Evolutionary conservation across 2,888 invertebrate species (phyloP), one percentile per base, ranked within the genome.

Genomic region (Acholoe squamosa): DNA sequence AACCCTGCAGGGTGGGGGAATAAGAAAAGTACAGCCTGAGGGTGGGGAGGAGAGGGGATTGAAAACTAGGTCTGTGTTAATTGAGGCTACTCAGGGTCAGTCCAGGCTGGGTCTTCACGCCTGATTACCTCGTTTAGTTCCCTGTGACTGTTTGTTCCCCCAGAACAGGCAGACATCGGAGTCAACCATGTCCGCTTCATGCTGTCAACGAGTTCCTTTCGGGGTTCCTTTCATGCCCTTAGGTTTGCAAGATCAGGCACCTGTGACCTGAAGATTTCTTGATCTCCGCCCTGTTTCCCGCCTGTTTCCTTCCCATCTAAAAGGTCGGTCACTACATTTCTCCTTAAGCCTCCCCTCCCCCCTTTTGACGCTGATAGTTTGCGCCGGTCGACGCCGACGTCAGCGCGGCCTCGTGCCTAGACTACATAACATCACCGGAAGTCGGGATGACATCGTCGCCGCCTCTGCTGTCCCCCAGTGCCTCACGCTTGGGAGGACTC

Each of bases 361-460:
- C 77, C 77, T 14, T 33, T 77, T 33, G 34, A 34, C 80, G 80
- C 16, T 28, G 19, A 10, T 61, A n/a, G 10, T 61, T 61, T 61
- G 22, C n/a, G 5, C 61, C 61, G 61, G 5, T 5, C 25, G 5
- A 19, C 16, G n/a, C 10, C 61, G 16, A 25, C 25, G 76, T 3
- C 31, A 31, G 80, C 43, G 34, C 7, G 34, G 22, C 80, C 10
- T 34, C 80, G 43, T 80, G 34, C 19, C 22, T 16, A 10, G 19
- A 80, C 33, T 80, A 19, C 80, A 80, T 34, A 80, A n/a, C 43
- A 43, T 43, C 43, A 14, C 43, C 80, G 43, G 34, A 43, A 33
- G 43, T 80, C 80, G 28, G 80, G 16, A 80, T 80, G 80, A 80
- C 80, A 43, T 80, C 33, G 80, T 25, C 12, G 80, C 33, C 33